Percentiles rank a stretch among this genome's conserved stretches.
phyloP scores from a whole-genome alignment of 2,113 vertebrate genomes.

The Ursus arctos region DNA sequence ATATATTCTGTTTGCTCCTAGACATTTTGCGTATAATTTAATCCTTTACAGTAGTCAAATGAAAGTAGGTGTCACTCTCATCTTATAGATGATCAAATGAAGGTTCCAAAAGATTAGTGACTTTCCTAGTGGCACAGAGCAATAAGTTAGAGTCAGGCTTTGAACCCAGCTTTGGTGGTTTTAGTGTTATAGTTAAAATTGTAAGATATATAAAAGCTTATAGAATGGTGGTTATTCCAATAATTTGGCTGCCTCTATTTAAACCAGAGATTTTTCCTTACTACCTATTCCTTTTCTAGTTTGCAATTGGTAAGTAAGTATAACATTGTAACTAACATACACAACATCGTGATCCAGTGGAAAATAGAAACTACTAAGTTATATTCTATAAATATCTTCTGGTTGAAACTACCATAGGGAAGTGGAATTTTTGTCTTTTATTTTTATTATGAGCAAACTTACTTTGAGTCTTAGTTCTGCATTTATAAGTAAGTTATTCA shows the following conservation, averaged over 20 bases:
- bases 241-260: not conserved
- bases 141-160: not conserved
- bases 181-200: not conserved
- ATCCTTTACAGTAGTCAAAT: not conserved
- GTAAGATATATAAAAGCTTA: not conserved
- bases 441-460: slow-evolving; percentile 28
- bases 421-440: slow-evolving; percentile 5
- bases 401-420: not conserved
- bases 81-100: slow-evolving; percentile 25
- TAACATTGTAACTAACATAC: not conserved
- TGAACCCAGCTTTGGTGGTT: not conserved
- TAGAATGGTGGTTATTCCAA: not conserved
- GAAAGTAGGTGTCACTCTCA: not conserved
- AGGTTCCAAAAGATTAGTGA: not conserved
- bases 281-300: slow-evolving; percentile 4
- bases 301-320: not conserved
- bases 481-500: slow-evolving; percentile 36
- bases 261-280: slow-evolving; percentile 19
- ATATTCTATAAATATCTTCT: slow-evolving; percentile 22
- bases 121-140: not conserved
- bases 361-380: slow-evolving; percentile 7
- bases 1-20: not conserved
- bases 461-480: slow-evolving; percentile 1
- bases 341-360: not conserved
- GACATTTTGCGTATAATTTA: slow-evolving; percentile 19